A percentile compares a stretch with the other conserved stretches of the same genome.
phyloP scores from a whole-genome alignment of 1,140 invertebrate genomes.

The Atta cephalotes region DNA sequence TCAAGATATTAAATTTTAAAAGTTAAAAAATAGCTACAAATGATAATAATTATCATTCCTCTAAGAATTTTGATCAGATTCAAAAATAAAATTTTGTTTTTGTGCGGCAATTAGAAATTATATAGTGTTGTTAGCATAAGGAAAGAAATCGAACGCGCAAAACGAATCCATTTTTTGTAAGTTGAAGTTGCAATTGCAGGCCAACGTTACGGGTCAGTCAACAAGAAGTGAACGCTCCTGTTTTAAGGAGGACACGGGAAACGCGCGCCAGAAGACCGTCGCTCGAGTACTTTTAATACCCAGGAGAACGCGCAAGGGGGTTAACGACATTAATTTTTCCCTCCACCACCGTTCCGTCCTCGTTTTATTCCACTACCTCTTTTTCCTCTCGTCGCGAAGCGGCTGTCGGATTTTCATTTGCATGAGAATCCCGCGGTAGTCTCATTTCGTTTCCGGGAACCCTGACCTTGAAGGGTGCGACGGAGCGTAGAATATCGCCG shows the following conservation, averaged over 20 bases:
- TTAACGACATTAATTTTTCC: slow-evolving; percentile 81
- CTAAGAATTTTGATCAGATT: slow-evolving; percentile 14
- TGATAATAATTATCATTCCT: neutral
- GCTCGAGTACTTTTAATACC: slow-evolving; percentile 80
- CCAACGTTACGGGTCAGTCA: slow-evolving; percentile 9
- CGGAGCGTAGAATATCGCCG: slow-evolving; percentile 33
- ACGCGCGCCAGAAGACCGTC: slow-evolving; percentile 73
- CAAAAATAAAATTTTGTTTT: neutral
- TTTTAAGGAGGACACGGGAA: slow-evolving; percentile 76
- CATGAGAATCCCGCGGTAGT: slow-evolving; percentile 71
- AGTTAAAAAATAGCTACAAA: neutral
- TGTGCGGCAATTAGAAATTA: neutral
- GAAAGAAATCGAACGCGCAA: neutral
- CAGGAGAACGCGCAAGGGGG: slow-evolving; percentile 74
- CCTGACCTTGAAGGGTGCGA: slow-evolving; percentile 71
- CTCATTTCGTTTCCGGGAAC: slow-evolving; percentile 64
- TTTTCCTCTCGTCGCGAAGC: slow-evolving; percentile 62
- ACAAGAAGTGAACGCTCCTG: slow-evolving; percentile 49
- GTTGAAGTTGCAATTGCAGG: neutral
- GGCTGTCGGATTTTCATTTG: slow-evolving; percentile 70
- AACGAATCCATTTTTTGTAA: neutral
- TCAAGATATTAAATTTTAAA: neutral
- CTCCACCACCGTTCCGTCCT: slow-evolving; percentile 48
- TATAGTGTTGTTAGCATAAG: neutral
- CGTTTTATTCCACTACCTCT: slow-evolving; percentile 45